A percentile compares a stretch with the other conserved stretches of the same genome.
phyloP scores from a whole-genome alignment of 2,797 vertebrate genomes.

The Siniperca scherzeri region DNA sequence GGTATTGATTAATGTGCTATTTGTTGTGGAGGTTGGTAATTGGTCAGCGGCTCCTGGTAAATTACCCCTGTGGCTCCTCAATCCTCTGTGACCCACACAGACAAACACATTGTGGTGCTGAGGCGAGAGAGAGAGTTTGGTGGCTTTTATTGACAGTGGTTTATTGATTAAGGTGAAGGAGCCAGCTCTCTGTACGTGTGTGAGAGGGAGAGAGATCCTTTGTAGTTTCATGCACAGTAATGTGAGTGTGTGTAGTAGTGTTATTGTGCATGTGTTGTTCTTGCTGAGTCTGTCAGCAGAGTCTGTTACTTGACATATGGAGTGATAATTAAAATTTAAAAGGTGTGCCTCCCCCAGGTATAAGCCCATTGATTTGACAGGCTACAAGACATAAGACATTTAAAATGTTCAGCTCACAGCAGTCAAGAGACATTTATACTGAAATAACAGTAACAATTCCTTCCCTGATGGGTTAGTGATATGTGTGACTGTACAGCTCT shows the following conservation, averaged over 20 bases:
- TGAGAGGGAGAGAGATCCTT: conserved; percentile 3
- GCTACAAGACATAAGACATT: conserved; percentile 39
- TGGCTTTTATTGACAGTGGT: conserved; percentile 53
- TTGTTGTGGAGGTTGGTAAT: conserved; percentile 52
- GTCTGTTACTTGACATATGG: conserved; percentile 50
- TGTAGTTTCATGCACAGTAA: background rate
- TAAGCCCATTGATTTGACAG: conserved; percentile 37
- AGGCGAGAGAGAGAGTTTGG: conserved; percentile 16
- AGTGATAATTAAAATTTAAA: conserved; percentile 49
- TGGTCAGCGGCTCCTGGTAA: conserved; percentile 50
- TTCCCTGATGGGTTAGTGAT: background rate
- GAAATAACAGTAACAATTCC: background rate
- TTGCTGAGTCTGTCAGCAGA: conserved; percentile 5
- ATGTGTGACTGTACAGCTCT: background rate
- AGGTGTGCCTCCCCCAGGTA: conserved; percentile 21
- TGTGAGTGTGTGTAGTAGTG: background rate
- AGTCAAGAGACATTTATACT: conserved; percentile 31
- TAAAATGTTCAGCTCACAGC: conserved; percentile 22
- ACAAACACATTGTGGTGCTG: conserved; percentile 24
- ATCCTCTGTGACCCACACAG: conserved; percentile 34
- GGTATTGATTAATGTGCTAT: conserved; percentile 57
- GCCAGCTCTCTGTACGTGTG: background rate
- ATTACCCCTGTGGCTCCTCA: conserved; percentile 45
- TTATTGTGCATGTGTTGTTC: background rate
- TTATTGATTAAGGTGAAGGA: conserved; percentile 56